A percentile compares a stretch with the other conserved stretches of the same genome.
These are phyloP conservation scores for Eublepharis macularius DNA, from an alignment of 2,113 vertebrate species.

Conservation along the genomic window DNA sequence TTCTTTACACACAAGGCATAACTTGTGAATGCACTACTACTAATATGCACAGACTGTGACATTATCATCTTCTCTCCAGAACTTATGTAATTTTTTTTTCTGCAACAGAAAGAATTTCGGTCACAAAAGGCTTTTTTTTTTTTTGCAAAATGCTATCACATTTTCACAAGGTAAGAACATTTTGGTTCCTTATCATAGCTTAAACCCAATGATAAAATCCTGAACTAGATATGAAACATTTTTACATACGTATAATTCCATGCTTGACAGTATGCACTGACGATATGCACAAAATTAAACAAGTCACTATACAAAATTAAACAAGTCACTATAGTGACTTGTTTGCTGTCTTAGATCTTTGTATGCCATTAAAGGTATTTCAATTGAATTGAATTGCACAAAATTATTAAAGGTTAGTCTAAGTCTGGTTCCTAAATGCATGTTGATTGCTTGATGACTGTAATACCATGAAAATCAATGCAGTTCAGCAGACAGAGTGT, in stretches of 20 bases:
- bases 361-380: too few species aligned
- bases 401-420: conserved; percentile 23
- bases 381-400: too few species aligned
- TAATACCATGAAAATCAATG: too few species aligned
- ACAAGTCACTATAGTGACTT: too few species aligned
- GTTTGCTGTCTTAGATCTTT: too few species aligned
- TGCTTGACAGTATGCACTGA: conserved; percentile 12
- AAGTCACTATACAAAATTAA: too few species aligned
- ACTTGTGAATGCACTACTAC: conserved; percentile 27
- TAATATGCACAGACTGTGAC: conserved; percentile 31
- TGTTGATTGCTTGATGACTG: neutral
- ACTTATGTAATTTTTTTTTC: neutral
- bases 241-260: conserved; percentile 2
- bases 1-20: conserved; percentile 12
- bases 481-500: too few species aligned
- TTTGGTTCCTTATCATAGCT: conserved; percentile 37
- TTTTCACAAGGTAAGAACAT: conserved; percentile 45
- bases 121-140: conserved; percentile 26
- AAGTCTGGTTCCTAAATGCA: neutral
- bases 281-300: too few species aligned
- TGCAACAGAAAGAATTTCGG: conserved; percentile 41
- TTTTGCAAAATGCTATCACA: conserved; percentile 35
- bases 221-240: conserved; percentile 26
- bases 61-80: neutral
- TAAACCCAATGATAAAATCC: conserved; percentile 42